Conservation (phyloP, 37 sponge, comb jelly and placozoan genomes). For the Spongia lamella region DNA sequence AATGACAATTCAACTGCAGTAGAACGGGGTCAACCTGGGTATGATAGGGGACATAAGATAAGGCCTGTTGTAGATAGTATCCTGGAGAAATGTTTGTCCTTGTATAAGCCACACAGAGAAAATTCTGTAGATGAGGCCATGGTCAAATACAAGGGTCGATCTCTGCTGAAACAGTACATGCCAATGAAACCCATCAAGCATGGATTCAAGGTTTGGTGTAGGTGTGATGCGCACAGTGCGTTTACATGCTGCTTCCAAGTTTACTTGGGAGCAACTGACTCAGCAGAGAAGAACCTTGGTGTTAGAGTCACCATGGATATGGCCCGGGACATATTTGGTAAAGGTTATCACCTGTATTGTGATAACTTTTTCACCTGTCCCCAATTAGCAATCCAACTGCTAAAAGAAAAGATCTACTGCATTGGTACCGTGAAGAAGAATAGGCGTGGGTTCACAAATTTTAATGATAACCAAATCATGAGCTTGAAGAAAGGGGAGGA, state of each 20-base stretch:
- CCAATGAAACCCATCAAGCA: conserved; percentile 30
- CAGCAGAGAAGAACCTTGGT: conserved; percentile 1
- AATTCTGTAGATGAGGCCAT: conserved; percentile 27
- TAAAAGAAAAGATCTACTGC: not conserved
- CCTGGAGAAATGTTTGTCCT: not conserved
- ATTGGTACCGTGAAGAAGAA: too few species aligned
- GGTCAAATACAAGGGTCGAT: conserved; percentile 22
- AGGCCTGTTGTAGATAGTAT: conserved; percentile 2
- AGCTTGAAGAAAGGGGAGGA: too few species aligned
- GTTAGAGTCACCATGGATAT: not conserved
- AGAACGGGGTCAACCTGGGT: not conserved
- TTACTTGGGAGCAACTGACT: not conserved
- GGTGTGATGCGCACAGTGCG: not conserved
- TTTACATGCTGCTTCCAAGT: conserved; percentile 1
- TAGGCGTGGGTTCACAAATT: too few species aligned
- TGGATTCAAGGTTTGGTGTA: conserved; percentile 31
- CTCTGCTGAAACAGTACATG: conserved; percentile 24
- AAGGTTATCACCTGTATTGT: conserved; percentile 4
- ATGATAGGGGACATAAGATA: not conserved
- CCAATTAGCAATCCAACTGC: not conserved
- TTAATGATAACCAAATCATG: too few species aligned
- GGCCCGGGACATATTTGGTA: not conserved
- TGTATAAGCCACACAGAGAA: conserved; percentile 13
- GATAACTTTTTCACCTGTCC: conserved; percentile 11
- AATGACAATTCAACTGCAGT: not conserved